These are phyloP conservation scores for Tinea trinotella DNA, from an alignment of 2,888 invertebrate genomes.

Conservation along the genomic window DNA sequence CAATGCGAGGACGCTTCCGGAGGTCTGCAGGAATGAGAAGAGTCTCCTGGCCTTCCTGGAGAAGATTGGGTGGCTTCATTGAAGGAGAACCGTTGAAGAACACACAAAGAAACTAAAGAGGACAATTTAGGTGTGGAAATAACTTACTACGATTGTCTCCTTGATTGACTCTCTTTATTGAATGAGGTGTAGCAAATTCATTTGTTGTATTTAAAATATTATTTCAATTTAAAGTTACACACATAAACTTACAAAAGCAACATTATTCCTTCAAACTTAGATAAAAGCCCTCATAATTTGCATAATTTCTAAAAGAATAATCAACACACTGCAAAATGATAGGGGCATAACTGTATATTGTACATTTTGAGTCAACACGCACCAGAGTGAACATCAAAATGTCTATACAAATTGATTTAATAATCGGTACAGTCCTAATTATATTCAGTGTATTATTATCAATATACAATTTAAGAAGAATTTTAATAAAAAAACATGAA, in stretches of 20 bases:
- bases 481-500: slow-evolving; percentile 35
- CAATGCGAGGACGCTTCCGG: too few relatives aligned
- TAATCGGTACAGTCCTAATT: slow-evolving; percentile 50
- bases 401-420: slow-evolving; percentile 44
- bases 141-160: too few relatives aligned
- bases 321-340: slow-evolving; percentile 34
- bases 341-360: slow-evolving; percentile 32
- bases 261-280: slow-evolving; percentile 19
- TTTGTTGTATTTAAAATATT: too few relatives aligned
- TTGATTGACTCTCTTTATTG: too few relatives aligned
- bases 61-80: too few relatives aligned
- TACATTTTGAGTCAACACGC: neutral
- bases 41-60: too few relatives aligned
- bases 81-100: too few relatives aligned
- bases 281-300: slow-evolving; percentile 56
- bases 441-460: slow-evolving; percentile 48
- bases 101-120: too few relatives aligned
- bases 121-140: too few relatives aligned
- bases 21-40: too few relatives aligned
- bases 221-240: too few relatives aligned
- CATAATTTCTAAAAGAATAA: slow-evolving; percentile 28
- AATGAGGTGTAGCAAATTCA: too few relatives aligned
- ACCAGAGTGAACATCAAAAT: slow-evolving; percentile 30
- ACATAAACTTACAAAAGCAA: slow-evolving; percentile 19
- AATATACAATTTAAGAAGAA: slow-evolving; percentile 45